phyloP scores from a whole-genome alignment of 2,797 vertebrate species.

The Kryptolebias ocellatus region DNA sequence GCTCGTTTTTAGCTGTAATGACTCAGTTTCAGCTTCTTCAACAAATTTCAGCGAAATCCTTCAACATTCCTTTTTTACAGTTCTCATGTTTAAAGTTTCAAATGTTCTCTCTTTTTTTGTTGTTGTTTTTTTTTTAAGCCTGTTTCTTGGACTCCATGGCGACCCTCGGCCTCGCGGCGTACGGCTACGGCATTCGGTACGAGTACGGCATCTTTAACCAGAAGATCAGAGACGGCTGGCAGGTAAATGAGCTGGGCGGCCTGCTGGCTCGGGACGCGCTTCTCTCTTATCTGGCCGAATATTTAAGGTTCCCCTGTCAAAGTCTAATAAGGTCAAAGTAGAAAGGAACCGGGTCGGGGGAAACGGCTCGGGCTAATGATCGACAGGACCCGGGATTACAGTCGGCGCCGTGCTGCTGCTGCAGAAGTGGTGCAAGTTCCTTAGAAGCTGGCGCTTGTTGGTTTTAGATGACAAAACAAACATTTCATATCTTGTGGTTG shows the following conservation, averaged over 20 bases:
- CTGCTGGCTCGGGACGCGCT: neutral
- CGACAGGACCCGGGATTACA: slow-evolving; percentile 27
- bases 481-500: slow-evolving; percentile 40
- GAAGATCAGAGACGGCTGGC: slow-evolving; percentile 95
- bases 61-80: too few relatives aligned
- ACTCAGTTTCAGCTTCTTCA: too few relatives aligned
- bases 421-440: slow-evolving; percentile 6
- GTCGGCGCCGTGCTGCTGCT: neutral
- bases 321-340: slow-evolving; percentile 29
- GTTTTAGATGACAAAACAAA: slow-evolving; percentile 20
- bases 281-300: slow-evolving; percentile 25
- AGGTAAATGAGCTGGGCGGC: slow-evolving; percentile 76
- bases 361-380: slow-evolving; percentile 58
- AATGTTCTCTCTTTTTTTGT: slow-evolving; percentile 6
- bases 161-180: slow-evolving; percentile 93
- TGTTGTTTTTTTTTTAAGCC: slow-evolving; percentile 66
- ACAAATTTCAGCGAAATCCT: too few relatives aligned
- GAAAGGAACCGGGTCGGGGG: slow-evolving; percentile 49
- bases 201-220: slow-evolving; percentile 99
- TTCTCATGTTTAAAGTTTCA: neutral
- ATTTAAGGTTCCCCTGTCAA: neutral
- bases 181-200: slow-evolving; percentile 96
- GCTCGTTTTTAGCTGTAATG: too few relatives aligned
- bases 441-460: neutral
- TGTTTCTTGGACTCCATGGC: slow-evolving; percentile 91